Conservation (phyloP, 2,797 vertebrate species). For the Anguilla pacifica region DNA sequence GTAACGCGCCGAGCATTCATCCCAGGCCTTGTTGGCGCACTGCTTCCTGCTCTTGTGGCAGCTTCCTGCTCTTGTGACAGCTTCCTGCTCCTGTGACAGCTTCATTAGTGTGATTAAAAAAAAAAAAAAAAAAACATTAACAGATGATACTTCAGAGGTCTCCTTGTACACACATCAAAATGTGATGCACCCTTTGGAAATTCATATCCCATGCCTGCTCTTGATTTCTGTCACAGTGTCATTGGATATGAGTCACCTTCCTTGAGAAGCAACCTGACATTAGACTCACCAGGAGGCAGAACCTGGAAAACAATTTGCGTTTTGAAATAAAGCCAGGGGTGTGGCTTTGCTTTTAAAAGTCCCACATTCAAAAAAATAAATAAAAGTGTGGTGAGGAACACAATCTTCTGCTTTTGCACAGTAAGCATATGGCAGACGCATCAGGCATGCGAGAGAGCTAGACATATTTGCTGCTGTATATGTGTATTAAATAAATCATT, state of each 20-base stretch:
- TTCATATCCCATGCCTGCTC: not conserved
- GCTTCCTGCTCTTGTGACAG: not conserved
- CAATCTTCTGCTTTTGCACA: not conserved
- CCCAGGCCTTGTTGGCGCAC: not conserved
- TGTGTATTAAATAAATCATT: not conserved
- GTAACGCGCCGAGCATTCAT: not conserved
- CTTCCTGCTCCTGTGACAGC: slow-evolving; percentile 6
- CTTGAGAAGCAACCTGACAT: not conserved
- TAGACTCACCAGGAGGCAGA: not conserved
- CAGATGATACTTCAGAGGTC: not conserved
- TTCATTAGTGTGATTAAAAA: not conserved
- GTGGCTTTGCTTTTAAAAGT: not conserved
- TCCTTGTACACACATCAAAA: not conserved
- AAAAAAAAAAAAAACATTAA: not conserved
- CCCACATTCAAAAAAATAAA: not conserved
- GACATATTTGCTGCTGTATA: not conserved
- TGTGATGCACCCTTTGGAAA: not conserved
- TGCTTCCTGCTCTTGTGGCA: too few species aligned
- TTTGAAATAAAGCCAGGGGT: not conserved
- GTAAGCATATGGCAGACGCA: not conserved
- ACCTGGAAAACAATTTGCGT: not conserved
- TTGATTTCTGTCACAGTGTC: not conserved
- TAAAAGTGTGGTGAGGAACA: not conserved
- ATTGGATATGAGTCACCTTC: not conserved
- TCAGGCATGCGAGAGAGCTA: not conserved